Conservation (phyloP, 2,113 vertebrate species). For the Phodopus roborovskii region DNA sequence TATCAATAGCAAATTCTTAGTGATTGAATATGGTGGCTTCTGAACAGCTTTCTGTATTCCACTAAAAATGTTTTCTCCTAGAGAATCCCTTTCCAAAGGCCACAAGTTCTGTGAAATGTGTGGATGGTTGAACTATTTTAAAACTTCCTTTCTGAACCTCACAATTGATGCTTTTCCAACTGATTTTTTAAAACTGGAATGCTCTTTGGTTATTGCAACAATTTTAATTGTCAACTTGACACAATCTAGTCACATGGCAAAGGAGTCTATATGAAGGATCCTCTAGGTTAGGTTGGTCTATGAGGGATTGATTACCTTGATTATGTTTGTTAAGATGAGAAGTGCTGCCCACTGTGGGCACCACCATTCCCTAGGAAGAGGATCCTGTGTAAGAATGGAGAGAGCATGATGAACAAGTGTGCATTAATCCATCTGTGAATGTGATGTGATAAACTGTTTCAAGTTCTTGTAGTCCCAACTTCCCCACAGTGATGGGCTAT, state of each 20-base stretch:
- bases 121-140: slow-evolving; percentile 41
- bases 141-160: slow-evolving; percentile 49
- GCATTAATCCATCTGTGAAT: not conserved
- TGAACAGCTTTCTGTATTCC: slow-evolving; percentile 36
- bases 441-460: not conserved
- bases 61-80: slow-evolving; percentile 40
- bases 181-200: slow-evolving; percentile 26
- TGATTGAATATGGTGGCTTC: not conserved
- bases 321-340: not conserved
- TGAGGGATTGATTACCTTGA: not conserved
- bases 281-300: not conserved
- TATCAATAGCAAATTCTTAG: slow-evolving; percentile 1
- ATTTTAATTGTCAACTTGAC: not conserved
- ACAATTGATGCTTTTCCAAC: not conserved
- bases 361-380: not conserved
- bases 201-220: not conserved
- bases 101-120: slow-evolving; percentile 41
- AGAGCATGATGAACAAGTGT: not conserved
- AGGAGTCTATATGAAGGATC: not conserved
- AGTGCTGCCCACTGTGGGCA: not conserved
- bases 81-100: slow-evolving; percentile 51
- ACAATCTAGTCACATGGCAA: too few species aligned
- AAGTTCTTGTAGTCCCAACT: not conserved
- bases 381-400: rapidly evolving
- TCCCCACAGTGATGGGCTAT: not conserved